These are phyloP conservation scores for Ptychadena robeensis DNA, from an alignment of 2,797 vertebrate species.

Conservation along the genomic window DNA sequence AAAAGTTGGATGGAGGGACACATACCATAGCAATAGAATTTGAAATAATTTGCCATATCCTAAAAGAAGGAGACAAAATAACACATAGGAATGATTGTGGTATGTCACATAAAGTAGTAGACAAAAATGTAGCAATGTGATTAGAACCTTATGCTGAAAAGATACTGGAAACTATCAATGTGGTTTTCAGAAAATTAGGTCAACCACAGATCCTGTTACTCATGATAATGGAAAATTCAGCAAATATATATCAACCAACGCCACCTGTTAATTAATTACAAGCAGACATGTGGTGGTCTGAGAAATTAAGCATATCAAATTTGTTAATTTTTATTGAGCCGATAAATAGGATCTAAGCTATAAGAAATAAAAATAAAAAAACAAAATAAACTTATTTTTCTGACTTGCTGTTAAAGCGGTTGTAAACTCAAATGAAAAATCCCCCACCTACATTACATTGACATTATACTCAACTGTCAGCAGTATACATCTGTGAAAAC, in stretches of 20 bases:
- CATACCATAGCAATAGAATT: background rate
- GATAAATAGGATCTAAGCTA: too few species aligned
- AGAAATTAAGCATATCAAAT: background rate
- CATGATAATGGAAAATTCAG: background rate
- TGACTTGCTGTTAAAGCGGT: too few species aligned
- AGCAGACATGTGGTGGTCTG: background rate
- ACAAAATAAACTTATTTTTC: too few species aligned
- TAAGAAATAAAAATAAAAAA: too few species aligned
- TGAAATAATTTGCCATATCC: background rate
- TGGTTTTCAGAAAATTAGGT: background rate
- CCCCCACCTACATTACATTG: too few species aligned
- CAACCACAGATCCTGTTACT: background rate
- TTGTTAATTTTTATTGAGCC: background rate
- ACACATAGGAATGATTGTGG: too few species aligned
- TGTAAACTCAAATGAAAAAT: too few species aligned
- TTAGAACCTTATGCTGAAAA: background rate
- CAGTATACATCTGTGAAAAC: too few species aligned
- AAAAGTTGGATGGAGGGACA: background rate
- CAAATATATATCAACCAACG: background rate
- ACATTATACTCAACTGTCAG: too few species aligned
- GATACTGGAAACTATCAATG: background rate
- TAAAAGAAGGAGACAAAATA: background rate
- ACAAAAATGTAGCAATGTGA: background rate
- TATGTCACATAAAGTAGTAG: too few species aligned
- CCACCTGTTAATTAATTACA: background rate